Evolutionary conservation across 2,113 vertebrate genomes (phyloP).

Genomic region (Nestor notabilis): DNA sequence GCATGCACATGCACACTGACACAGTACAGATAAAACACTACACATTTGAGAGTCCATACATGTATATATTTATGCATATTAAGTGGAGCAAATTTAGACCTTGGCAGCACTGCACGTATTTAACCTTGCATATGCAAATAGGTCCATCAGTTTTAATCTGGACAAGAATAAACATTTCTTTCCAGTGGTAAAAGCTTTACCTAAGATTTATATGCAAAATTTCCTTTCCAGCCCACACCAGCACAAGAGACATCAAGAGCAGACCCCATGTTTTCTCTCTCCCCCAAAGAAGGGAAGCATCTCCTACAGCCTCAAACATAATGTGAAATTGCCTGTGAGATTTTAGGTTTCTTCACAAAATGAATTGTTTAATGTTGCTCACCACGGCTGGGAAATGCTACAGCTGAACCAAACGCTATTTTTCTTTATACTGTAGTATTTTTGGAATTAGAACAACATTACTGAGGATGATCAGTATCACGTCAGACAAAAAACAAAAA

Average conservation of each 20-base stretch:
- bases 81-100: not conserved
- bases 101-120: not conserved
- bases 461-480: not conserved
- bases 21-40: not conserved
- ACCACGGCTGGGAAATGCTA: not conserved
- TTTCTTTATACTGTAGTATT: not conserved
- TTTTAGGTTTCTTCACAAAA: not conserved
- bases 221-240: not conserved
- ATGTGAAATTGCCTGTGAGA: not conserved
- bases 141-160: not conserved
- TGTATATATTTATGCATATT: not conserved
- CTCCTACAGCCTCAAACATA: not conserved
- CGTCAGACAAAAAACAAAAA: not conserved
- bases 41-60: not conserved
- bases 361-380: not conserved
- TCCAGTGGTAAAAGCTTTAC: not conserved
- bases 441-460: not conserved
- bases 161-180: not conserved
- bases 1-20: not conserved
- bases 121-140: not conserved
- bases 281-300: rapidly evolving
- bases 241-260: not conserved
- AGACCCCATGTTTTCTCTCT: not conserved
- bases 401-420: not conserved
- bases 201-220: not conserved